phyloP scores from a whole-genome alignment of 2,113 vertebrate species.

The Etheostoma spectabile region DNA sequence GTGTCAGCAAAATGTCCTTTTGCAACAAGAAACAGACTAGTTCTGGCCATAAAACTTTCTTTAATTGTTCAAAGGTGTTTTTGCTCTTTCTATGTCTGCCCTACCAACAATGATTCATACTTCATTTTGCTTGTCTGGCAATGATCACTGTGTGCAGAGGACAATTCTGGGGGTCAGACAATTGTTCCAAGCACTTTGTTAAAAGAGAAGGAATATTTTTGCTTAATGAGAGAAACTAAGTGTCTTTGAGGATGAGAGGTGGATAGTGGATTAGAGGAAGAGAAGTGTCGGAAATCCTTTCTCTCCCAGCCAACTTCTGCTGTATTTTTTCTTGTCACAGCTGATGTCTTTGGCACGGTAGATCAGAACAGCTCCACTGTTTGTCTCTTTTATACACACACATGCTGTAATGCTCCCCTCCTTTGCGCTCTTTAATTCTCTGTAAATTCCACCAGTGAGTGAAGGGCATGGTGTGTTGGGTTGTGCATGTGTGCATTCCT shows the following conservation, averaged over 20 bases:
- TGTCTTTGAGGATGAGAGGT: slow-evolving; percentile 19
- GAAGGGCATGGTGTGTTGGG: slow-evolving; percentile 40
- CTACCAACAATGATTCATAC: slow-evolving; percentile 33
- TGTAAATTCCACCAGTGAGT: slow-evolving; percentile 69
- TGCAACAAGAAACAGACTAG: neutral
- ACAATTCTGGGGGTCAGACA: slow-evolving; percentile 36
- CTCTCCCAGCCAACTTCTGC: slow-evolving; percentile 47
- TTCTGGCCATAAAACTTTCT: slow-evolving; percentile 22
- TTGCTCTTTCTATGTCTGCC: slow-evolving; percentile 10
- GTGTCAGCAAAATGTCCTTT: slow-evolving; percentile 18
- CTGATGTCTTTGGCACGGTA: slow-evolving; percentile 52
- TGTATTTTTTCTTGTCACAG: slow-evolving; percentile 55
- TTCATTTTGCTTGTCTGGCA: slow-evolving; percentile 39
- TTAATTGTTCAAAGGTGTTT: slow-evolving; percentile 24
- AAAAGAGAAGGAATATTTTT: slow-evolving; percentile 24
- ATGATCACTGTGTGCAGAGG: slow-evolving; percentile 2
- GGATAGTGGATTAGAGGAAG: slow-evolving; percentile 1
- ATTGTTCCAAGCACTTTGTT: slow-evolving; percentile 29
- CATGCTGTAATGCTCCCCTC: slow-evolving; percentile 50
- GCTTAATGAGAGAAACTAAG: slow-evolving; percentile 15
- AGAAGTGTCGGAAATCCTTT: slow-evolving; percentile 37
- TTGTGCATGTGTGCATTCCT: slow-evolving; percentile 38
- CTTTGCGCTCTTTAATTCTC: slow-evolving; percentile 72
- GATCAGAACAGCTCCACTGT: slow-evolving; percentile 60
- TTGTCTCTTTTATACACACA: slow-evolving; percentile 31